These are phyloP conservation scores for Todus mexicanus DNA, from an alignment of 2,797 vertebrate genomes.

Conservation along the genomic window DNA sequence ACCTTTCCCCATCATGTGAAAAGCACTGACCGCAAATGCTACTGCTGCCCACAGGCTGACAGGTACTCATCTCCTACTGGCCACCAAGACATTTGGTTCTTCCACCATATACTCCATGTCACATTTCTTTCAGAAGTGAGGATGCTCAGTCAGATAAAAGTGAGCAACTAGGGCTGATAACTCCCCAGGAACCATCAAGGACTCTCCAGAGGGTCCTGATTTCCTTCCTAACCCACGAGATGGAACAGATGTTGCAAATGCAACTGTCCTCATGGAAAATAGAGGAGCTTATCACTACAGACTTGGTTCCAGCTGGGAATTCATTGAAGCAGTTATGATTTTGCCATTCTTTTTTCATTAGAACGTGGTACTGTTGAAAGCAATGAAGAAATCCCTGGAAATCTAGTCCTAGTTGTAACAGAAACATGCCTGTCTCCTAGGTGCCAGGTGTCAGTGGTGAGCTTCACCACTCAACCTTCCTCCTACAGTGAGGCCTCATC, in stretches of 20 bases:
- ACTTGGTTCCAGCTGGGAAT: background rate
- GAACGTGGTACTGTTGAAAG: background rate
- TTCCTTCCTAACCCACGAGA: background rate
- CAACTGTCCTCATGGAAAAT: background rate
- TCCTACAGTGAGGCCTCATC: background rate
- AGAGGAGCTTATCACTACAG: background rate
- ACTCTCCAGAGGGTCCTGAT: background rate
- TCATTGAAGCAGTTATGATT: background rate
- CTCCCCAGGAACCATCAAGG: rapidly evolving
- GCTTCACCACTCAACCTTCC: background rate
- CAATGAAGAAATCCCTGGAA: background rate
- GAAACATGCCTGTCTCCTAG: background rate
- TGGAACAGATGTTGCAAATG: background rate
- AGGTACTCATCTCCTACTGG: background rate
- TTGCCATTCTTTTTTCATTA: background rate
- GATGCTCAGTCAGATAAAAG: background rate
- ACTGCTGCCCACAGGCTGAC: rapidly evolving
- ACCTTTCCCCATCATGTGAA: background rate
- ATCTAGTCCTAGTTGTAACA: background rate
- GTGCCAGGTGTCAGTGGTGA: background rate
- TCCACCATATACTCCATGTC: rapidly evolving
- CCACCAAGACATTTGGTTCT: background rate
- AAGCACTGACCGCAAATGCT: background rate
- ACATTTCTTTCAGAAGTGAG: background rate
- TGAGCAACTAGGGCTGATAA: background rate